A percentile compares a stretch with the other conserved stretches of the same genome.
Evolutionary conservation across 23 tunicate species (phyloP).

Genomic region (Oikopleura dioica): DNA sequence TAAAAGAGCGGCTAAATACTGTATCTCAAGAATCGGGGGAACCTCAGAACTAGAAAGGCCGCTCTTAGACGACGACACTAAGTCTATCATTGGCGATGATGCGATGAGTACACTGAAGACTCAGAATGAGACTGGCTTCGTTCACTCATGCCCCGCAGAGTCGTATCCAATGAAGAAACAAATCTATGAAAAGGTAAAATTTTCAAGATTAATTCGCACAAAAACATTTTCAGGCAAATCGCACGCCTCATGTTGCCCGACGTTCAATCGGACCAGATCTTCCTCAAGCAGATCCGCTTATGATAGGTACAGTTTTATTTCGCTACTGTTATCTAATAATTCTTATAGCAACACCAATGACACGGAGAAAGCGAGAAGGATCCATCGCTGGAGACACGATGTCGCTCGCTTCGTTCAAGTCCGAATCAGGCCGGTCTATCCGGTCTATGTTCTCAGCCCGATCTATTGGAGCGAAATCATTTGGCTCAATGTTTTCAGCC

Average conservation of each 20-base stretch:
- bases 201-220: no score
- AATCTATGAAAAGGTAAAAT: slow-evolving; percentile 6
- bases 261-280: slow-evolving; percentile 11
- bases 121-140: slow-evolving; percentile 5
- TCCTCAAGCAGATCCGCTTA: slow-evolving; percentile 7
- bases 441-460: slow-evolving; percentile 4
- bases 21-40: no score
- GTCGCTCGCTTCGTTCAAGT: slow-evolving; percentile 3
- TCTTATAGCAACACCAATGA: slow-evolving; percentile 1
- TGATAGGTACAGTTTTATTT: no score
- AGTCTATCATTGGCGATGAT: background rate
- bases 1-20: no score
- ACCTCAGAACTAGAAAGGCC: background rate
- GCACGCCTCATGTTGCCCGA: slow-evolving; percentile 8
- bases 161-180: slow-evolving; percentile 9
- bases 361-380: background rate
- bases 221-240: no score
- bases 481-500: slow-evolving; percentile 2
- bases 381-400: slow-evolving; percentile 5
- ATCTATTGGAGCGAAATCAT: background rate
- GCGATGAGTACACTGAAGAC: background rate
- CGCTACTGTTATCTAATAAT: no score
- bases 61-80: background rate
- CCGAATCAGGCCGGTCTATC: slow-evolving; percentile 1
- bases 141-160: slow-evolving; percentile 8